phyloP scores from a whole-genome alignment of 2,113 vertebrate species.

The Proterorhinus semilunaris region DNA sequence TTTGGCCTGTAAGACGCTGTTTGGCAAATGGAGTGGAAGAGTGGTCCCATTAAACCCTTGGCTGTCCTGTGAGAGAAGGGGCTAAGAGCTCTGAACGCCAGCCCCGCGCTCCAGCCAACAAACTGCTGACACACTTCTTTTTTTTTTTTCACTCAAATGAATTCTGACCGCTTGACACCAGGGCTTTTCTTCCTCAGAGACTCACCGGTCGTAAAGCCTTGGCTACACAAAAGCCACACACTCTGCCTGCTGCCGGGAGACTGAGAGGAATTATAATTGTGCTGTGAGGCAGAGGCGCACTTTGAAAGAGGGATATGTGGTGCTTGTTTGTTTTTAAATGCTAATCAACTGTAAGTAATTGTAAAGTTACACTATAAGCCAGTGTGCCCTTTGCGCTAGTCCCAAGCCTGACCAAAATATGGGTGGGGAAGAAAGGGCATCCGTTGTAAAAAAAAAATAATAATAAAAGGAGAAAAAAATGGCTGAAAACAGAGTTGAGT shows the following conservation, averaged over 20 bases:
- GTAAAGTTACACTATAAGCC: neutral
- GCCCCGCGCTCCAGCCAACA: conserved; percentile 49
- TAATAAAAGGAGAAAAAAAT: too few relatives aligned
- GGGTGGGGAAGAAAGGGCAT: too few relatives aligned
- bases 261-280: conserved; percentile 53
- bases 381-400: neutral
- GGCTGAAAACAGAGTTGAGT: too few relatives aligned
- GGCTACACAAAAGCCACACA: conserved; percentile 59
- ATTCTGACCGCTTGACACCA: conserved; percentile 68
- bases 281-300: conserved; percentile 46
- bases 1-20: conserved; percentile 38
- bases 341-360: conserved; percentile 31
- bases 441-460: too few relatives aligned
- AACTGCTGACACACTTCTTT: conserved; percentile 63
- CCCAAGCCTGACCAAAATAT: too few relatives aligned
- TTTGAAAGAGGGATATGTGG: conserved; percentile 35
- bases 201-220: conserved; percentile 32
- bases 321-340: conserved; percentile 18
- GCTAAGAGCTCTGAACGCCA: conserved; percentile 55
- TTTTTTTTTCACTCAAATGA: conserved; percentile 49
- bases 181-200: conserved; percentile 64
- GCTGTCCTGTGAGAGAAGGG: conserved; percentile 49
- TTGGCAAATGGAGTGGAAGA: conserved; percentile 69
- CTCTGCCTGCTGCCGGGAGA: conserved; percentile 39
- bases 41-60: conserved; percentile 63